Percentiles rank a stretch among this genome's conserved stretches.
These are phyloP conservation scores for Nothocercus nigrocapillus DNA, from an alignment of 2,113 vertebrate species.

Conservation along the genomic window DNA sequence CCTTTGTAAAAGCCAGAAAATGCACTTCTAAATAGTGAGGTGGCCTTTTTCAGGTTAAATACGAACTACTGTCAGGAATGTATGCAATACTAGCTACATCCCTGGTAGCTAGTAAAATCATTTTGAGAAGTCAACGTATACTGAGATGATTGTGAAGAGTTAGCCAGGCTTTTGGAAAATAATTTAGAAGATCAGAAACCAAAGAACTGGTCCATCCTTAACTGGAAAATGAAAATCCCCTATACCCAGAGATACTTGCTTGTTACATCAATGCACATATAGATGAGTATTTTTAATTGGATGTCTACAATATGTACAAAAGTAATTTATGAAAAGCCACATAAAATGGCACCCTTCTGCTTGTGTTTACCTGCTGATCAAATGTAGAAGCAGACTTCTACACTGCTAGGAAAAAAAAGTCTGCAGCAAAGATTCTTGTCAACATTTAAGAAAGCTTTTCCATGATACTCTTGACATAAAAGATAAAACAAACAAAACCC, in stretches of 20 bases:
- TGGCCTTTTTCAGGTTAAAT: slow-evolving; percentile 2
- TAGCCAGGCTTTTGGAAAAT: slow-evolving; percentile 18
- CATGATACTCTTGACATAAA: neutral
- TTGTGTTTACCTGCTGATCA: neutral
- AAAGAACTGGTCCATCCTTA: neutral
- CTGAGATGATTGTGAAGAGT: slow-evolving; percentile 44
- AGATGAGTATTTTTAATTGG: neutral
- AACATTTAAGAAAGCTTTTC: neutral
- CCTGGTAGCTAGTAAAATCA: slow-evolving; percentile 25
- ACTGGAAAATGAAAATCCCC: slow-evolving; percentile 31
- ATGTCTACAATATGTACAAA: neutral
- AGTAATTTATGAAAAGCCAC: neutral
- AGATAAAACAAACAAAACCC: neutral
- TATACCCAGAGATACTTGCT: neutral
- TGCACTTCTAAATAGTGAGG: slow-evolving; percentile 1
- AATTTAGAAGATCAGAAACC: slow-evolving; percentile 40
- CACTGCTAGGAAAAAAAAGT: neutral
- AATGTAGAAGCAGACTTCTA: neutral
- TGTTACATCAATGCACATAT: neutral
- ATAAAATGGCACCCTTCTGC: neutral
- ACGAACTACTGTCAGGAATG: slow-evolving; percentile 14
- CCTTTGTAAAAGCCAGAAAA: neutral
- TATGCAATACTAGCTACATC: neutral
- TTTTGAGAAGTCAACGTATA: slow-evolving; percentile 46
- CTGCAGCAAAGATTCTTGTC: neutral